Conservation (phyloP, 2,113 vertebrate species). For the Poeciliopsis retropinna region DNA sequence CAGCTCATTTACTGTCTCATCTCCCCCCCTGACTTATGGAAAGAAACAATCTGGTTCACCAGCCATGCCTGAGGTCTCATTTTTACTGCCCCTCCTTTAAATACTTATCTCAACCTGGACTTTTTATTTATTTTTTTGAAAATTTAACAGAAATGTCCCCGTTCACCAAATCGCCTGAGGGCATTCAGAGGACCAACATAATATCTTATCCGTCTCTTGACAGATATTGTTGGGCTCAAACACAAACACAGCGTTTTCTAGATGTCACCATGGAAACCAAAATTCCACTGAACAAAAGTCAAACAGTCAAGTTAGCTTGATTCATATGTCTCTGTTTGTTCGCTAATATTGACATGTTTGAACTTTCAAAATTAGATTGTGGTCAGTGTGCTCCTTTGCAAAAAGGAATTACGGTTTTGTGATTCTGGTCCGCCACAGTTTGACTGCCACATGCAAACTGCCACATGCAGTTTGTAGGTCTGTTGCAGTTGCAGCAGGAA, state of each 20-base stretch:
- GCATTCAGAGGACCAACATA: constrained; percentile 41
- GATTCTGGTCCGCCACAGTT: not conserved
- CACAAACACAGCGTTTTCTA: constrained; percentile 36
- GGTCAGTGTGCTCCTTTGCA: constrained; percentile 8
- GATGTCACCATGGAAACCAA: constrained; percentile 51
- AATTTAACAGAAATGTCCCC: constrained; percentile 2
- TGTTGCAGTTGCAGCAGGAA: not conserved
- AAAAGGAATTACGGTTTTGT: constrained; percentile 10
- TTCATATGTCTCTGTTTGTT: constrained; percentile 46
- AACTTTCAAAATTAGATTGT: constrained; percentile 26
- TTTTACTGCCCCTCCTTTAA: constrained; percentile 21
- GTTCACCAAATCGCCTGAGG: constrained; percentile 23
- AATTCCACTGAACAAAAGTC: constrained; percentile 34
- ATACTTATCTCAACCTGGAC: not conserved
- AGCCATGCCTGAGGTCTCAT: constrained; percentile 37
- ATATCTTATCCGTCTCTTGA: constrained; percentile 8
- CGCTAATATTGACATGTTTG: constrained; percentile 56
- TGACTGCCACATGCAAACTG: too few relatives aligned
- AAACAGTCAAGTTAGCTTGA: constrained; percentile 18
- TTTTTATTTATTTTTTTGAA: not conserved
- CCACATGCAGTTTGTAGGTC: not conserved
- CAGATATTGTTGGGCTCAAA: constrained; percentile 36
- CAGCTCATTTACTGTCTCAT: constrained; percentile 60
- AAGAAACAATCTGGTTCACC: constrained; percentile 67
- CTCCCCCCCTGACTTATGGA: constrained; percentile 53